Evolutionary conservation across 2,888 invertebrate genomes (phyloP), one percentile per base, ranked within the genome.

Genomic region (Nemurella pictetii): DNA sequence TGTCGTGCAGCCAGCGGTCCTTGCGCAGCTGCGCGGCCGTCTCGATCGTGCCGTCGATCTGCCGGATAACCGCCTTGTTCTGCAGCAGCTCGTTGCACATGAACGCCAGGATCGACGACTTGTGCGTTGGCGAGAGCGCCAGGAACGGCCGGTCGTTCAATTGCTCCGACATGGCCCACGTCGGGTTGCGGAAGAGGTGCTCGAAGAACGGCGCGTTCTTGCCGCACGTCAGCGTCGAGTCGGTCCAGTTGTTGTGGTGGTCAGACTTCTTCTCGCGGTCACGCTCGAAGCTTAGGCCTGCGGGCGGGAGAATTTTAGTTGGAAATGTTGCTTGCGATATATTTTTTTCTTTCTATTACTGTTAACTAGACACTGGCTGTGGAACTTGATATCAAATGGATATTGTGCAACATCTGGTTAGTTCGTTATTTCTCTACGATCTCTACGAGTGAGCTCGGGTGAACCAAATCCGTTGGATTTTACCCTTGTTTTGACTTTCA

Each of bases 81-180:
- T 97, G 96, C 78, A 99, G 92, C 87, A 99, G 92, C 90, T 99
- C 98, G 90, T 99, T 97, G 91, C 98, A 98, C 30, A 99, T 93
- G 91, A 96, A 98, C 0, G 97, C 96, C 81, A 99, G 91, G 88
- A 98, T 96, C 87, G 95, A 94, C 0, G 97, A 95, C 90, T 99
- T 99, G 87, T 95, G 94, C 0, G 96, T 95, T 0, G 98, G 94
- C 89, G 94, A 95, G 1, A 99, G 91, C 0, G 97, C 94, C 85
- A 97, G 93, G 91, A 97, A 98, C 0, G 98, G 96, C 87, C 95
- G 95, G 89, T 95, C 95, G 85, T 95, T 94, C 20, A 98, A 92
- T 88, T 95, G 93, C 88, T 95, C 95, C 4, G 96, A 95, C 88
- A 96, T 92, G 88, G 94, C 95, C 92, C 95, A 96, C 0, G 96